phyloP scores from a whole-genome alignment of 2,797 vertebrate species.

The Sebastes melanostomus region DNA sequence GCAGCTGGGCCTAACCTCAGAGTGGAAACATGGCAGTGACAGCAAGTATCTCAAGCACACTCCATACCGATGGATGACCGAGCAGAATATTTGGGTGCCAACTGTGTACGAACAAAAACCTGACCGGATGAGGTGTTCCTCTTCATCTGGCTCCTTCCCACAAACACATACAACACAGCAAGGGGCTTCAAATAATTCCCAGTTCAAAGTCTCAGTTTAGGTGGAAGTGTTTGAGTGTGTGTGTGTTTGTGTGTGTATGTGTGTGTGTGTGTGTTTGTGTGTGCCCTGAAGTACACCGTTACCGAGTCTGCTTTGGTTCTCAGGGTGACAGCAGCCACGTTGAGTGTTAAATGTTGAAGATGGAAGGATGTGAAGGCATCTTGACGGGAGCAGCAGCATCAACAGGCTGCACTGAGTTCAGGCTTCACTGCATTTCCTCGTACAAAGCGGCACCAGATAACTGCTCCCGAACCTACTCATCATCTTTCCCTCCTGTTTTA shows the following conservation, averaged over 20 bases:
- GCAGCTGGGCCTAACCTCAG: conserved; percentile 1
- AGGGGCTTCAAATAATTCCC: background rate
- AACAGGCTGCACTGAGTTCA: conserved; percentile 7
- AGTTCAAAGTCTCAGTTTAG: background rate
- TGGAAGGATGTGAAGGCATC: conserved; percentile 32
- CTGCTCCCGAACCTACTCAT: conserved; percentile 77
- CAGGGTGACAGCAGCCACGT: too few relatives aligned
- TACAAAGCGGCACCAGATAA: conserved; percentile 8
- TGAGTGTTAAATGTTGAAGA: background rate
- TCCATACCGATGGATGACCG: conserved; percentile 3
- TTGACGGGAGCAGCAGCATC: conserved; percentile 25
- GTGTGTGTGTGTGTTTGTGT: too few relatives aligned
- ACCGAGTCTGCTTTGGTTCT: too few relatives aligned
- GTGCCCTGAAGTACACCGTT: too few relatives aligned
- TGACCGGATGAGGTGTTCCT: background rate
- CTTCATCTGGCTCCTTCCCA: background rate
- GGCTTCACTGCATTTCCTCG: conserved; percentile 41
- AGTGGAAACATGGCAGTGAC: conserved; percentile 51
- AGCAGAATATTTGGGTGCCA: background rate
- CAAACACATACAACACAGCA: background rate
- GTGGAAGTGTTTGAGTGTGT: background rate
- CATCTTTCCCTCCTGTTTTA: conserved; percentile 95
- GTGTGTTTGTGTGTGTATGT: too few relatives aligned
- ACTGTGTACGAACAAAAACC: background rate
- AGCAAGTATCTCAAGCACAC: background rate